phyloP scores from a whole-genome alignment of 1,140 invertebrate species.

The Caenorhabditis remanei region DNA sequence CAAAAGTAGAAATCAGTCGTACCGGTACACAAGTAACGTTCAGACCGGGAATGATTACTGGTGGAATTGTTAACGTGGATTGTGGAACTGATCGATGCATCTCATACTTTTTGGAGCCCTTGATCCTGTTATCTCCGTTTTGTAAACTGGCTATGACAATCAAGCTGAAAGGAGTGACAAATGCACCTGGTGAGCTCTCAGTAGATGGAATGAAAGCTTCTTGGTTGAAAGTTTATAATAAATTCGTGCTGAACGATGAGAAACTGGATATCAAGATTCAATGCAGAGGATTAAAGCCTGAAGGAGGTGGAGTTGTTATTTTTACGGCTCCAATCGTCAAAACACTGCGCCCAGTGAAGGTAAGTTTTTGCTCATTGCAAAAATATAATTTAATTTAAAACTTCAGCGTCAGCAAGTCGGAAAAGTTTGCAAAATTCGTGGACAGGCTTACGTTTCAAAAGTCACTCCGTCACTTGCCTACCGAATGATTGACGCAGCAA shows the following conservation, averaged over 20 bases:
- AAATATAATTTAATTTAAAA: constrained; percentile 25
- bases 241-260: constrained; percentile 89
- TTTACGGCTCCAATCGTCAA: constrained; percentile 88
- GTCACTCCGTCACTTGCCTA: constrained; percentile 88
- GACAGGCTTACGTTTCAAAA: constrained; percentile 86
- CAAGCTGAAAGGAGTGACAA: constrained; percentile 89
- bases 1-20: constrained; percentile 84
- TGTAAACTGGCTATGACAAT: constrained; percentile 90
- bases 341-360: constrained; percentile 83
- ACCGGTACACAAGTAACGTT: constrained; percentile 86
- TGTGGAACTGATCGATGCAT: constrained; percentile 88
- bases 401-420: constrained; percentile 83
- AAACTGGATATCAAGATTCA: constrained; percentile 87
- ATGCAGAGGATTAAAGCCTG: constrained; percentile 87
- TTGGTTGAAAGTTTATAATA: constrained; percentile 77
- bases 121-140: constrained; percentile 91
- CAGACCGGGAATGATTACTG: constrained; percentile 89
- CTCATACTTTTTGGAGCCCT: constrained; percentile 91
- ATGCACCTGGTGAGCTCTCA: constrained; percentile 81
- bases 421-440: constrained; percentile 93
- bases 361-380: constrained; percentile 73
- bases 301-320: constrained; percentile 90
- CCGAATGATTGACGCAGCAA: constrained; percentile 91
- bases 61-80: constrained; percentile 88
- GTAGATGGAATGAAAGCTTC: constrained; percentile 75